These are phyloP conservation scores for Phrynocephalus vlangalii DNA, from an alignment of 2,797 vertebrate genomes.

Conservation along the genomic window DNA sequence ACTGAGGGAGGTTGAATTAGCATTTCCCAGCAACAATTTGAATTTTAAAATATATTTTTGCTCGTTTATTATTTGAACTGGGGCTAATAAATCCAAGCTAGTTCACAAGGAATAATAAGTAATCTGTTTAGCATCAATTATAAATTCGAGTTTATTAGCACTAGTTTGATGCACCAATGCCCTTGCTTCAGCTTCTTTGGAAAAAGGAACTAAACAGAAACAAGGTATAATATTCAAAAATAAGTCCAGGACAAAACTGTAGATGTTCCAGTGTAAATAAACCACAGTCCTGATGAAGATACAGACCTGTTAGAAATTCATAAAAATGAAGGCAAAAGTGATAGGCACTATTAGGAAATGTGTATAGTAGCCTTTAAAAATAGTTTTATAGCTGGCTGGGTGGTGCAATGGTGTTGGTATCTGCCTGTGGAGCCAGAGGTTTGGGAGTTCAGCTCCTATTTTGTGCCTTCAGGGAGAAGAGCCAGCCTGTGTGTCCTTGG, in stretches of 20 bases:
- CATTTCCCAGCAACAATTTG: conserved; percentile 38
- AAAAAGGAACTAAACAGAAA: conserved; percentile 43
- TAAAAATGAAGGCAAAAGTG: conserved; percentile 23
- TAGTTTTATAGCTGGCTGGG: neutral
- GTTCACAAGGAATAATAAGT: conserved; percentile 42
- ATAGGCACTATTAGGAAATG: conserved; percentile 7
- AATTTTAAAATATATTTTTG: conserved; percentile 37
- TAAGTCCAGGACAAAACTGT: conserved; percentile 18
- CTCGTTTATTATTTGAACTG: conserved; percentile 1
- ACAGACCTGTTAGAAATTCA: conserved; percentile 31
- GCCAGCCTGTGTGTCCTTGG: no score
- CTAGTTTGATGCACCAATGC: conserved; percentile 40
- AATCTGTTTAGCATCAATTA: conserved; percentile 52
- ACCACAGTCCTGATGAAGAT: conserved; percentile 45
- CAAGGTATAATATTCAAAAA: conserved; percentile 24
- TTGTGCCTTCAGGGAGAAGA: no score
- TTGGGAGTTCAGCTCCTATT: no score
- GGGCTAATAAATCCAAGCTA: conserved; percentile 40
- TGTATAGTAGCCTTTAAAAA: conserved; percentile 2
- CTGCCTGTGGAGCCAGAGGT: no score
- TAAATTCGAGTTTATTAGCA: conserved; percentile 56
- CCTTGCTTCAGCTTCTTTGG: conserved; percentile 36
- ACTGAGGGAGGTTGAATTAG: conserved; percentile 6
- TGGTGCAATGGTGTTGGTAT: no score
- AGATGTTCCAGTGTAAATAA: conserved; percentile 43